A percentile compares a stretch with the other conserved stretches of the same genome.
Conservation (phyloP, 1,140 invertebrate genomes). For the Dendrolimus kikuchii region DNA sequence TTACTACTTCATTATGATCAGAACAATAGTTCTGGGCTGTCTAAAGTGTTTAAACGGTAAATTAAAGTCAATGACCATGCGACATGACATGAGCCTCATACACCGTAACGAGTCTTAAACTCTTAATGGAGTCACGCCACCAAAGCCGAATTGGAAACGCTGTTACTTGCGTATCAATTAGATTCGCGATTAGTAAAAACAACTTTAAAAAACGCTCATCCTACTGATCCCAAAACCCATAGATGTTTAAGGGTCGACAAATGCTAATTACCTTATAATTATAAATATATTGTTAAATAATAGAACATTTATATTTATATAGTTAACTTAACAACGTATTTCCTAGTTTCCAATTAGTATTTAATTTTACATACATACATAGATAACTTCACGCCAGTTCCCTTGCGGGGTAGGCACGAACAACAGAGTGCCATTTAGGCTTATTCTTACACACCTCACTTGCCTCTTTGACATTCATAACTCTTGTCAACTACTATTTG, state of each 20-base stretch:
- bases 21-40: constrained; percentile 19
- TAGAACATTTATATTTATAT: constrained; percentile 12
- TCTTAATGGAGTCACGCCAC: constrained; percentile 33
- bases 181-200: constrained; percentile 4
- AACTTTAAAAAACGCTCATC: neutral
- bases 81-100: constrained; percentile 34
- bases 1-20: neutral
- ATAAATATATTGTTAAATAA: neutral
- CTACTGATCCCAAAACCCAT: no score
- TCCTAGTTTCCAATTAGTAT: no score
- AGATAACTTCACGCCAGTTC: no score
- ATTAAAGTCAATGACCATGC: constrained; percentile 45
- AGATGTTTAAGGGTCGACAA: no score
- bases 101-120: constrained; percentile 32
- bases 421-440: no score
- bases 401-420: no score
- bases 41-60: constrained; percentile 37
- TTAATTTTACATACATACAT: no score
- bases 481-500: no score
- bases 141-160: constrained; percentile 12
- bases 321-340: constrained; percentile 9
- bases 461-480: no score
- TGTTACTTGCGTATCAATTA: constrained; percentile 14
- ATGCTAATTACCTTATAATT: no score
- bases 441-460: no score